phyloP scores from a whole-genome alignment of 2,888 invertebrate species.

The Cosmopolites sordidus region DNA sequence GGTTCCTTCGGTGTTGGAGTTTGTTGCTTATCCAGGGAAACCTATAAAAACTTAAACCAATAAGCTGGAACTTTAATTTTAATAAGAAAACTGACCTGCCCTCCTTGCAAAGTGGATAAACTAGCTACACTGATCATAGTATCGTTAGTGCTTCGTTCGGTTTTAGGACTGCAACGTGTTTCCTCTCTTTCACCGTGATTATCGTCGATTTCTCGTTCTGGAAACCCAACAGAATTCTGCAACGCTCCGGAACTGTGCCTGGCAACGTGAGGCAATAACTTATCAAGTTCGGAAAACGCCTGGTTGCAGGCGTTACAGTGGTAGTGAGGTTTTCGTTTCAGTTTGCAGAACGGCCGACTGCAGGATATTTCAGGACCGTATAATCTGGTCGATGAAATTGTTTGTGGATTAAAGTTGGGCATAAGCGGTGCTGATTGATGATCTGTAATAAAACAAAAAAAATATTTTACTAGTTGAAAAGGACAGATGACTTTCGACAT shows the following conservation, averaged over 20 bases:
- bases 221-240: conserved; percentile 30
- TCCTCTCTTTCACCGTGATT: conserved; percentile 12
- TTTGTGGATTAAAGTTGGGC: conserved; percentile 12
- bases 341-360: conserved; percentile 73
- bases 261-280: conserved; percentile 64
- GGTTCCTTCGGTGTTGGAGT: conserved; percentile 11
- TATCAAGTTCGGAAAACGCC: conserved; percentile 69
- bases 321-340: conserved; percentile 72
- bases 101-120: conserved; percentile 45
- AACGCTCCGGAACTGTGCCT: conserved; percentile 64
- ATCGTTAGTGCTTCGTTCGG: conserved; percentile 1
- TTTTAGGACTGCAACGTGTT: not conserved
- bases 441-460: no score
- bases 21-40: conserved; percentile 4
- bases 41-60: not conserved
- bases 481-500: no score
- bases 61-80: not conserved
- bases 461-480: no score
- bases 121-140: conserved; percentile 47
- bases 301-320: conserved; percentile 79
- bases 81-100: conserved; percentile 21
- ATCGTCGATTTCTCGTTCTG: not conserved
- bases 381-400: conserved; percentile 40
- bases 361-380: conserved; percentile 66
- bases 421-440: conserved; percentile 5